A percentile compares a stretch with the other conserved stretches of the same genome.
phyloP scores from a whole-genome alignment of 2,797 vertebrate genomes.

The Hemibagrus guttatus region DNA sequence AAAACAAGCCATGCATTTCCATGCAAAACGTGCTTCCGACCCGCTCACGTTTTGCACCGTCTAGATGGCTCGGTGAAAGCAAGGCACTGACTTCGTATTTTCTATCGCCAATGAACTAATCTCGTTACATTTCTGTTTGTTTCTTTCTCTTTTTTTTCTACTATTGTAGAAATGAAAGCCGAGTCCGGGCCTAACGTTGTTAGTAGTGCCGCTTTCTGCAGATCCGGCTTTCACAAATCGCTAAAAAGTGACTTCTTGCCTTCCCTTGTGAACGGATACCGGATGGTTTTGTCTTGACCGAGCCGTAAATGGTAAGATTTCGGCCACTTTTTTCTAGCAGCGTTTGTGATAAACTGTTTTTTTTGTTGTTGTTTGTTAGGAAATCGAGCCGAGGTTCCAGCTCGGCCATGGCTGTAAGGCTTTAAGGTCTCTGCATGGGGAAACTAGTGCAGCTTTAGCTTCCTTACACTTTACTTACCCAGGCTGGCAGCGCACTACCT shows the following conservation, averaged over 20 bases:
- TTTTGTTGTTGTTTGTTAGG: slow-evolving; percentile 22
- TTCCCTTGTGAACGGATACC: slow-evolving; percentile 63
- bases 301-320: slow-evolving; percentile 80
- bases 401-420: background rate
- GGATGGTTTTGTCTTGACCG: slow-evolving; percentile 73
- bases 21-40: slow-evolving; percentile 69
- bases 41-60: slow-evolving; percentile 59
- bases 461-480: slow-evolving; percentile 29
- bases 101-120: slow-evolving; percentile 45
- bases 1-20: slow-evolving; percentile 64
- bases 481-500: slow-evolving; percentile 11
- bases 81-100: slow-evolving; percentile 51
- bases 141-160: slow-evolving; percentile 56
- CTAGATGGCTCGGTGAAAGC: slow-evolving; percentile 60
- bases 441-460: slow-evolving; percentile 31
- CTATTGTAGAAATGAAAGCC: slow-evolving; percentile 78
- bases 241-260: slow-evolving; percentile 72
- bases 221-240: slow-evolving; percentile 75
- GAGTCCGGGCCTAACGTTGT: slow-evolving; percentile 74
- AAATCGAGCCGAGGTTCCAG: slow-evolving; percentile 16
- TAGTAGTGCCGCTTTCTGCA: slow-evolving; percentile 74
- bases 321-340: slow-evolving; percentile 60
- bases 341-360: slow-evolving; percentile 59
- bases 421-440: background rate
- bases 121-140: slow-evolving; percentile 43